Conservation (phyloP, 2,888 invertebrate genomes). For the Dorcus parallelipipedus region DNA sequence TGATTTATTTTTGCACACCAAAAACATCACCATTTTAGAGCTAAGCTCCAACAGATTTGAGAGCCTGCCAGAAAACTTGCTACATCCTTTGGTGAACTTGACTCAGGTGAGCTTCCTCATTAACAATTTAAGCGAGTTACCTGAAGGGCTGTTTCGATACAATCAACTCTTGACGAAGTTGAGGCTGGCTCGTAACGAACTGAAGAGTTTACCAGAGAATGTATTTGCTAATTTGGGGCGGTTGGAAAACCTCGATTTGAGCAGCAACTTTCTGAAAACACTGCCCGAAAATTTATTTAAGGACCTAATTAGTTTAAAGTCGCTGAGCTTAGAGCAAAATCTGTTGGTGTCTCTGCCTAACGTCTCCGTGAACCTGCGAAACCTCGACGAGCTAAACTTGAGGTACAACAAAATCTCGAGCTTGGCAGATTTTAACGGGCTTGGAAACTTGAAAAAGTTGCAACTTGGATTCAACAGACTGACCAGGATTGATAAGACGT, state of each 20-base stretch:
- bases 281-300: slow-evolving; percentile 9
- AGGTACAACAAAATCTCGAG: slow-evolving; percentile 2
- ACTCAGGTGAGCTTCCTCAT: slow-evolving; percentile 47
- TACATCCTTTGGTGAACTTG: slow-evolving; percentile 60
- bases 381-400: not conserved
- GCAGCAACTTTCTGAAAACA: slow-evolving; percentile 10
- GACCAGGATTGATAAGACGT: not conserved
- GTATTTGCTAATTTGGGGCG: slow-evolving; percentile 3
- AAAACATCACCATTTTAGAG: slow-evolving; percentile 63
- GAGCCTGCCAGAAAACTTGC: slow-evolving; percentile 59
- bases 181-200: not conserved
- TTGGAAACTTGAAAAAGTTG: slow-evolving; percentile 8
- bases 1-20: slow-evolving; percentile 61
- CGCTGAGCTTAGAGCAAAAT: slow-evolving; percentile 12
- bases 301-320: slow-evolving; percentile 7
- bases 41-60: slow-evolving; percentile 64
- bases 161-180: slow-evolving; percentile 2
- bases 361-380: not conserved
- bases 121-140: not conserved
- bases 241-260: slow-evolving; percentile 13
- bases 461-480: slow-evolving; percentile 14
- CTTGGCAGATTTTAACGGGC: not conserved
- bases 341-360: slow-evolving; percentile 1
- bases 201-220: not conserved
- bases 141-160: not conserved